phyloP scores from a whole-genome alignment of 2,797 vertebrate species.

The Sebastes hubbsi region DNA sequence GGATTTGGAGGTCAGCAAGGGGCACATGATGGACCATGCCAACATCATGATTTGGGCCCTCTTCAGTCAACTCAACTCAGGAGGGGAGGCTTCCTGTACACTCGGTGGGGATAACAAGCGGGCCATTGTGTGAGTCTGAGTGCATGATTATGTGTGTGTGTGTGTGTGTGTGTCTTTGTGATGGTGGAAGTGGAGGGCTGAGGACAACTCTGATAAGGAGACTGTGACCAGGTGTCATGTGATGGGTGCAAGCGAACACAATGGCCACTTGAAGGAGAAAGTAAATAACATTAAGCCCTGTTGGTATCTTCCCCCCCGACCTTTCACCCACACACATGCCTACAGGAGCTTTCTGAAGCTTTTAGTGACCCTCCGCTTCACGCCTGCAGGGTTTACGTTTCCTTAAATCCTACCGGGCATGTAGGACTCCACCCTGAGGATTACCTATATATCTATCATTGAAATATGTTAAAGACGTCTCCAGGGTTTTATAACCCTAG shows the following conservation, averaged over 20 bases:
- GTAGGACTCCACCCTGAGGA: not conserved
- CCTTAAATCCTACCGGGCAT: not conserved
- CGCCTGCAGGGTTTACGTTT: not conserved
- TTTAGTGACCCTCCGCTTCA: not conserved
- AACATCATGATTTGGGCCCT: constrained; percentile 39
- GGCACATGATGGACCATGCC: constrained; percentile 24
- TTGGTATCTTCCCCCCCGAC: constrained; percentile 13
- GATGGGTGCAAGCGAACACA: constrained; percentile 64
- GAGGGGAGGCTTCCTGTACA: constrained; percentile 48
- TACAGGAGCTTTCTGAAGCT: not conserved
- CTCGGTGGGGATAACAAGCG: constrained; percentile 54
- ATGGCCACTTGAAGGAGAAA: constrained; percentile 61
- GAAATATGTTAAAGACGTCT: not conserved
- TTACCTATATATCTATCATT: not conserved
- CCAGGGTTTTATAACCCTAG: not conserved
- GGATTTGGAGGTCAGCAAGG: not conserved
- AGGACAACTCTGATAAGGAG: constrained; percentile 62
- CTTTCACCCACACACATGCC: not conserved
- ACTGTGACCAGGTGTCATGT: constrained; percentile 79
- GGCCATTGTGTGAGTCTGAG: constrained; percentile 58
- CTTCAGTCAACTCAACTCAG: constrained; percentile 22
- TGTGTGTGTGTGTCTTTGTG: constrained; percentile 43
- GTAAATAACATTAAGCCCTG: constrained; percentile 57
- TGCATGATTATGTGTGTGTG: constrained; percentile 33
- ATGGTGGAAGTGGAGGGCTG: constrained; percentile 34